Evolutionary conservation across 2,113 vertebrate genomes (phyloP).

Genomic region (Sclerurus mexicanus): DNA sequence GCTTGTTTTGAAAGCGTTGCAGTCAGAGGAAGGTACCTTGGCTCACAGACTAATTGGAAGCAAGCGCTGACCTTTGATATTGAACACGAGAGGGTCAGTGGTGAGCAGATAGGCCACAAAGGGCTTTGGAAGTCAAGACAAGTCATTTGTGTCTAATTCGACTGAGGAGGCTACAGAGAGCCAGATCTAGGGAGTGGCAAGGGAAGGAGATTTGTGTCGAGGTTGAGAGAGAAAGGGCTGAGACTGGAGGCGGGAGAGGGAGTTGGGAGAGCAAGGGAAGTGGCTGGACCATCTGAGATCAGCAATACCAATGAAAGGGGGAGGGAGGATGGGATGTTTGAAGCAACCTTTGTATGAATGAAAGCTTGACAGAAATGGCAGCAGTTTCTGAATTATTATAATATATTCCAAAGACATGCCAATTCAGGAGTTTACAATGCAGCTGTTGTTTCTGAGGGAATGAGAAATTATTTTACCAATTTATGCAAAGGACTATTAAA

Average conservation of each 20-base stretch:
- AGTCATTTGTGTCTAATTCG: slow-evolving; percentile 54
- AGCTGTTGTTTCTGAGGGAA: slow-evolving; percentile 65
- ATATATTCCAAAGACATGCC: slow-evolving; percentile 58
- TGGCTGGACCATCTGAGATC: slow-evolving; percentile 31
- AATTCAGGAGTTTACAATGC: slow-evolving; percentile 67
- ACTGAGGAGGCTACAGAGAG: slow-evolving; percentile 26
- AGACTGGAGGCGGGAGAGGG: slow-evolving; percentile 15
- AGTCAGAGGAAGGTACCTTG: slow-evolving; percentile 20
- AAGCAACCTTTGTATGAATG: slow-evolving; percentile 29
- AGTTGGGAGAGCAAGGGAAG: slow-evolving; percentile 7
- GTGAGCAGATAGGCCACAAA: slow-evolving; percentile 36
- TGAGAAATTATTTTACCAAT: slow-evolving; percentile 61
- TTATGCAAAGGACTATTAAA: slow-evolving; percentile 57
- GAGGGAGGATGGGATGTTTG: background rate
- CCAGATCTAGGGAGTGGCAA: background rate
- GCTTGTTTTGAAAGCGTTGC: slow-evolving; percentile 32
- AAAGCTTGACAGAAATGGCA: slow-evolving; percentile 58
- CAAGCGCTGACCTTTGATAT: slow-evolving; percentile 39
- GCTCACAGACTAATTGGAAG: slow-evolving; percentile 55
- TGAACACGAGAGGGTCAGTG: slow-evolving; percentile 56
- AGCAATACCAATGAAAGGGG: background rate
- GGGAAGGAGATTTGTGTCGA: slow-evolving; percentile 1
- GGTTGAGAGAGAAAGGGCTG: slow-evolving; percentile 20
- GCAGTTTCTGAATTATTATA: slow-evolving; percentile 55
- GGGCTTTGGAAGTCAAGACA: slow-evolving; percentile 44